Evolutionary conservation across 2,888 invertebrate species (phyloP), one percentile per base, ranked within the genome.

Genomic region (Synergus laeviventris): DNA sequence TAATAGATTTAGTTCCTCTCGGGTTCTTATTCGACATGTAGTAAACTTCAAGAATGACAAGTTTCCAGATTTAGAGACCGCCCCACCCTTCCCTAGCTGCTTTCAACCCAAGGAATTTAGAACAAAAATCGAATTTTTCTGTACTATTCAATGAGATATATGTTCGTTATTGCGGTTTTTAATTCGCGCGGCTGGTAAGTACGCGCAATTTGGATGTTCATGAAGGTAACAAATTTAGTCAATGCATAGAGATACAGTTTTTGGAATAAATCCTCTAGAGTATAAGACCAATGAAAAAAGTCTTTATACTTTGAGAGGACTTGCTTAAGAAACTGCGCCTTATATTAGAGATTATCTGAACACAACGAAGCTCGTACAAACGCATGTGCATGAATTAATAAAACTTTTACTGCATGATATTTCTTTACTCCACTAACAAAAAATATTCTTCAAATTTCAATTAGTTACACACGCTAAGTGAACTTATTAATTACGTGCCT

Each of bases 51-150:
- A 60, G 8, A 60, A 2, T 60, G 60, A 31, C 31, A 31, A 31
- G 31, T 31, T 5, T 31, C 31, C 4, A 31, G 60, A 16, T 60
- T 60, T 16, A 24, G 16, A 60, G n/a, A 9, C 36, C 60, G 45
- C 79, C 79, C 83, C 83, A 87, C 89, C 89, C 89, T 87, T 85
- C 89, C 89, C 89, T 90, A 89, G 90, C 90, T 90, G 89, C 90
- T 90, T 90, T 89, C 88, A 83, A 82, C 84, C 82, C 84, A 84
- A 83, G 83, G 82, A 83, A 76, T 75, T 73, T 74, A 79, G 78
- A 78, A 74, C 75, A 79, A 79, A 78, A 62, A 73, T 56, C 73
- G 45, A 70, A 73, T 21, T 78, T 76, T 60, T 21, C 56, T 49
- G 45, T 77, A 16, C 11, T 5, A 60, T 77, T 76, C 73, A 78